A percentile compares a stretch with the other conserved stretches of the same genome.
phyloP scores from a whole-genome alignment of 2,113 vertebrate genomes.

The Nymphicus hollandicus region DNA sequence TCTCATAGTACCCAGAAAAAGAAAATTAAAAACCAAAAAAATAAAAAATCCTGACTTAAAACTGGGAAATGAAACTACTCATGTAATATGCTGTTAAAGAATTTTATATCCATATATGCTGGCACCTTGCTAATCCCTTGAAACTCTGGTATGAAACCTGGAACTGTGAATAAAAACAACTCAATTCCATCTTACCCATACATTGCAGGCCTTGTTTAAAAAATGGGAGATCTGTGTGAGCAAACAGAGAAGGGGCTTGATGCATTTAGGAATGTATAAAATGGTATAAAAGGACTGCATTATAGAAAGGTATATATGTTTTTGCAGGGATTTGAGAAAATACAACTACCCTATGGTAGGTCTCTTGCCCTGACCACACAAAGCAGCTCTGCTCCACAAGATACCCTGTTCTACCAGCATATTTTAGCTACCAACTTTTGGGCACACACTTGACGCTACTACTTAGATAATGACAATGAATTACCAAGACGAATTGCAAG shows the following conservation, averaged over 20 bases:
- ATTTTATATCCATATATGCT: neutral
- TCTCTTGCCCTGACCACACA: neutral
- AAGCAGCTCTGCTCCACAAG: neutral
- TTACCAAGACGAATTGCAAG: neutral
- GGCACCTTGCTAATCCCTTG: neutral
- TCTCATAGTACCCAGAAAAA: neutral
- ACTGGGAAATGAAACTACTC: neutral
- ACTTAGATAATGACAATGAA: neutral
- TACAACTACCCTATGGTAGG: neutral
- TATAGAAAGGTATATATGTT: neutral
- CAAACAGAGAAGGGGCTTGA: neutral
- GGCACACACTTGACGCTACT: neutral
- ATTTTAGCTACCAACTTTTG: neutral
- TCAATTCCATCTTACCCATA: neutral
- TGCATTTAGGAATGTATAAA: neutral
- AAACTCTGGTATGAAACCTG: neutral
- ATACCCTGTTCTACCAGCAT: neutral
- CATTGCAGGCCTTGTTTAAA: neutral
- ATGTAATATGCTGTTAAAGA: neutral
- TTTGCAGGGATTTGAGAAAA: neutral
- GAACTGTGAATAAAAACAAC: neutral
- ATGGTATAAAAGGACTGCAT: neutral
- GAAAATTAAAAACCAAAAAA: neutral
- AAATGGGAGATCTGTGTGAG: neutral
- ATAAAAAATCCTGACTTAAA: neutral